phyloP scores from a whole-genome alignment of 1,140 invertebrate genomes.

The Drosophila rhopaloa region DNA sequence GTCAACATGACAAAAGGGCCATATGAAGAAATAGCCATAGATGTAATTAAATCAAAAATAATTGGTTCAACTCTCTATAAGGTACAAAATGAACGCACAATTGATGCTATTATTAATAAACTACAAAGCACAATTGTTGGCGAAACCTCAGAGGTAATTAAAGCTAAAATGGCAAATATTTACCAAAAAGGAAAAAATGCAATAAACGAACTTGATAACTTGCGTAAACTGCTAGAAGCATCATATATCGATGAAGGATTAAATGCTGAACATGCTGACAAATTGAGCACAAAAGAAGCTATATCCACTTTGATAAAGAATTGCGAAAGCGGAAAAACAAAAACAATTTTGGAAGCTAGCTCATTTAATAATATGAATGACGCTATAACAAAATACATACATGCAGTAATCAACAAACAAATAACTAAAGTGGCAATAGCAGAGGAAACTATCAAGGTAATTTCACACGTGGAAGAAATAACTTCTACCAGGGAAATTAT shows the following conservation, averaged over 20 bases:
- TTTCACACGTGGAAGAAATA: background rate
- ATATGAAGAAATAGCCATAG: background rate
- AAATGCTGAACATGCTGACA: constrained; percentile 5
- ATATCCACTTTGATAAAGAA: background rate
- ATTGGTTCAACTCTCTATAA: background rate
- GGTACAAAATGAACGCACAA: background rate
- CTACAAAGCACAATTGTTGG: background rate
- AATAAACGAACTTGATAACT: background rate
- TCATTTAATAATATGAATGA: background rate
- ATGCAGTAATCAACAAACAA: background rate
- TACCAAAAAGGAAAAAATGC: background rate
- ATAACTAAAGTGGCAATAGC: background rate
- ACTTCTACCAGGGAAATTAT: background rate
- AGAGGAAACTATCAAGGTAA: background rate
- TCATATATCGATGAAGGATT: background rate
- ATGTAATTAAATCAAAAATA: background rate
- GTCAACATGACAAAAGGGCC: background rate
- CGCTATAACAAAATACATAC: background rate
- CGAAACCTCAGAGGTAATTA: background rate
- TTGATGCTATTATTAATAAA: background rate
- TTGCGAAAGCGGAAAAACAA: background rate
- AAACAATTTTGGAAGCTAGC: background rate
- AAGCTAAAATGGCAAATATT: background rate
- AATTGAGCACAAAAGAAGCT: background rate
- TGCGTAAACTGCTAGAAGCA: background rate